Conservation (phyloP, 2,113 vertebrate species). For the Speoplatyrhinus poulsoni region DNA sequence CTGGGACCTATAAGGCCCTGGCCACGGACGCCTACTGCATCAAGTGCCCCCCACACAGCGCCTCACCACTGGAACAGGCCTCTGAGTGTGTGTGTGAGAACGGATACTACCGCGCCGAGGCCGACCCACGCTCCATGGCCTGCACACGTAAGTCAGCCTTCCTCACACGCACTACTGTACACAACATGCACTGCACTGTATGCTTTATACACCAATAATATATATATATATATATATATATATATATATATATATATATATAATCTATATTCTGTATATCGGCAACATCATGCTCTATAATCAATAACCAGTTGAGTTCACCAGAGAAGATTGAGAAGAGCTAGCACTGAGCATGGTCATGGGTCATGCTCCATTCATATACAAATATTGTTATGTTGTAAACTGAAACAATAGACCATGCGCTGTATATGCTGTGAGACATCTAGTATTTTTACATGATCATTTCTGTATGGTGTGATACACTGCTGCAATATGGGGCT, state of each 20-base stretch:
- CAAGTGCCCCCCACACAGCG: slow-evolving; percentile 82
- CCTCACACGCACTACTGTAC: slow-evolving; percentile 10
- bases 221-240: too few relatives aligned
- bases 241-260: neutral
- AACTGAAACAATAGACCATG: too few relatives aligned
- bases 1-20: slow-evolving; percentile 81
- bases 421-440: too few relatives aligned
- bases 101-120: slow-evolving; percentile 77
- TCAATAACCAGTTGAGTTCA: too few relatives aligned
- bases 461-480: too few relatives aligned
- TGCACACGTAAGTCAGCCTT: slow-evolving; percentile 78
- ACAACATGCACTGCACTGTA: slow-evolving; percentile 3
- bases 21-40: slow-evolving; percentile 80
- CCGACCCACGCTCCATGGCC: slow-evolving; percentile 78
- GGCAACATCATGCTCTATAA: too few relatives aligned
- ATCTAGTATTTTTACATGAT: too few relatives aligned
- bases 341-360: too few relatives aligned
- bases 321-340: too few relatives aligned
- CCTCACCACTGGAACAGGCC: slow-evolving; percentile 76
- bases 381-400: too few relatives aligned
- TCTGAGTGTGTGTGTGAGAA: slow-evolving; percentile 78
- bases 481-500: neutral
- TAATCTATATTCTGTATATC: too few relatives aligned
- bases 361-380: too few relatives aligned
- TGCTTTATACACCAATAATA: neutral